Evolutionary conservation across 2,888 invertebrate genomes (phyloP).

Genomic region (Erebia epiphron): DNA sequence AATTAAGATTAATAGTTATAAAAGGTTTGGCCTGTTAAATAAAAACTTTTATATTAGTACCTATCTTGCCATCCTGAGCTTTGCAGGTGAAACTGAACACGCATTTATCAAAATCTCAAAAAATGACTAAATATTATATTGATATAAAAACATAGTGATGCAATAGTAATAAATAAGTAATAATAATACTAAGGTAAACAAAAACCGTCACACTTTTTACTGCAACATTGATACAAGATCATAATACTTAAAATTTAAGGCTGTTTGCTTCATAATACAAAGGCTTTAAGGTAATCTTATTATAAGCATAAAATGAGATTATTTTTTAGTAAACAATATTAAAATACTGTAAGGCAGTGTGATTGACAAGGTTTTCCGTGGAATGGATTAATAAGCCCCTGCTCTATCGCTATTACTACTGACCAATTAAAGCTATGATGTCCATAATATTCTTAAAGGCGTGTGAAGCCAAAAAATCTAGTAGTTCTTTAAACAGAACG

Average conservation of each 20-base stretch:
- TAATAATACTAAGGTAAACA: conserved; percentile 1
- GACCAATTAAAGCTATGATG: too few relatives aligned
- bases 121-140: background rate
- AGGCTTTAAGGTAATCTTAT: conserved; percentile 17
- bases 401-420: too few relatives aligned
- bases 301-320: conserved; percentile 35
- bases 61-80: background rate
- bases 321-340: conserved; percentile 12
- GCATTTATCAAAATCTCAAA: background rate
- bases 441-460: too few relatives aligned
- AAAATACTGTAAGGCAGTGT: conserved; percentile 40
- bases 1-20: background rate
- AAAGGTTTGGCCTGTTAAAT: background rate
- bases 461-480: too few relatives aligned
- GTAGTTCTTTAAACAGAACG: too few relatives aligned
- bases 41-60: background rate
- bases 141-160: background rate
- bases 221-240: background rate
- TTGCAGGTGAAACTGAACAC: background rate
- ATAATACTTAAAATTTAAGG: conserved; percentile 6
- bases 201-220: background rate
- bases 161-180: background rate
- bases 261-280: conserved; percentile 12
- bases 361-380: conserved; percentile 15
- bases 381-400: conserved; percentile 17